These are phyloP conservation scores for Brachyopa scutellaris DNA, from an alignment of 2,888 invertebrate genomes.

Conservation along the genomic window DNA sequence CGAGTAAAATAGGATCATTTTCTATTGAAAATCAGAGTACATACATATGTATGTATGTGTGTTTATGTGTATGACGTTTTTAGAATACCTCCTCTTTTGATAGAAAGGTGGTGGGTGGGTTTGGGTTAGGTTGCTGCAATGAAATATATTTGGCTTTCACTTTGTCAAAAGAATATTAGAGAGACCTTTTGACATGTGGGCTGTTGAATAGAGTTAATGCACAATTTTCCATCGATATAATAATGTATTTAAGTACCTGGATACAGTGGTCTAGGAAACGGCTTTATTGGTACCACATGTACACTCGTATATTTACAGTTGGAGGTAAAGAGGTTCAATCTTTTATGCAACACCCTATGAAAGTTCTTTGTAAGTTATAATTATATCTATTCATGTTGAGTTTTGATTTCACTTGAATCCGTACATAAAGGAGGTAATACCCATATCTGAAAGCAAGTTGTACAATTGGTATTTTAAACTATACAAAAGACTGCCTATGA, in stretches of 20 bases:
- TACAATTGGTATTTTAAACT: too few relatives aligned
- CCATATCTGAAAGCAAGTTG: too few relatives aligned
- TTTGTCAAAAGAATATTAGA: background rate
- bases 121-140: too few relatives aligned
- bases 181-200: background rate
- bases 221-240: conserved; percentile 12
- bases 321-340: too few relatives aligned
- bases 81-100: background rate
- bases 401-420: too few relatives aligned
- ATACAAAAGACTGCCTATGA: too few relatives aligned
- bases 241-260: background rate
- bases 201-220: conserved; percentile 17
- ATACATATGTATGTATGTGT: background rate
- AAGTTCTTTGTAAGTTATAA: too few relatives aligned
- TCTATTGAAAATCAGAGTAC: background rate
- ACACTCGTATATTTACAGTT: too few relatives aligned
- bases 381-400: too few relatives aligned
- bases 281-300: background rate
- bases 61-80: too few relatives aligned
- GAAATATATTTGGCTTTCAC: background rate
- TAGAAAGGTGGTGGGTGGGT: background rate
- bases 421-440: too few relatives aligned
- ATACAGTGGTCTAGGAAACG: background rate
- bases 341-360: background rate
- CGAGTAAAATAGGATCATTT: background rate